phyloP scores from a whole-genome alignment of 1,140 invertebrate genomes.

The Epicauta chinensis region DNA sequence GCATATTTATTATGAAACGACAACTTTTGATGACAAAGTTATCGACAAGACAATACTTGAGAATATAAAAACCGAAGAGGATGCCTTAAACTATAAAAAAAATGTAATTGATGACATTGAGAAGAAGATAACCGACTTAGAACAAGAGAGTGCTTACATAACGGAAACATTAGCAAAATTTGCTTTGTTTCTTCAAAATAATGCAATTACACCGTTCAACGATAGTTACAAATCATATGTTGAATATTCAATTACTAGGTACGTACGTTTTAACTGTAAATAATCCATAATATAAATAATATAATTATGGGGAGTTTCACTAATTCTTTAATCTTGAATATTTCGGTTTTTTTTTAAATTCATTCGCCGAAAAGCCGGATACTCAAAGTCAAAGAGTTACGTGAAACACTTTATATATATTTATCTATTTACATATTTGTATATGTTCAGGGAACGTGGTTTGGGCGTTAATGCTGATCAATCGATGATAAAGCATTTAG shows the following conservation, averaged over 20 bases:
- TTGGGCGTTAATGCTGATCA: slow-evolving; percentile 8
- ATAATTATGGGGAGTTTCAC: too few species aligned
- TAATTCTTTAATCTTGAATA: too few species aligned
- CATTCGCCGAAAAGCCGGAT: too few species aligned
- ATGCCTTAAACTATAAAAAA: slow-evolving; percentile 6
- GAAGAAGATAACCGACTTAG: slow-evolving; percentile 3
- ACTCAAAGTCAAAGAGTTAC: too few species aligned
- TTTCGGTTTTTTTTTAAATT: too few species aligned
- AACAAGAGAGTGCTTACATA: slow-evolving; percentile 14
- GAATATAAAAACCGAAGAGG: slow-evolving; percentile 14
- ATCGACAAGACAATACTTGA: slow-evolving; percentile 8
- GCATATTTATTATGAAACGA: slow-evolving; percentile 25
- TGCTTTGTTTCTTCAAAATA: slow-evolving; percentile 18
- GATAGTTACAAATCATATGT: slow-evolving; percentile 23
- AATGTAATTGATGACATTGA: slow-evolving; percentile 14
- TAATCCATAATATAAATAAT: too few species aligned
- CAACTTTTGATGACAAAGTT: slow-evolving; percentile 13
- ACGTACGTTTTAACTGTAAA: not conserved
- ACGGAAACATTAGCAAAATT: slow-evolving; percentile 18
- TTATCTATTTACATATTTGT: too few species aligned
- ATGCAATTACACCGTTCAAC: slow-evolving; percentile 25
- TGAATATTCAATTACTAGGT: slow-evolving; percentile 20
- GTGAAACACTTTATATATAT: too few species aligned
- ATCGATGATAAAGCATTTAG: not conserved
- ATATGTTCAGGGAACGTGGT: slow-evolving; percentile 16